Base-by-base conservation (phyloP, 1,140 invertebrate genomes). In the Vanessa tameamea region DNA sequence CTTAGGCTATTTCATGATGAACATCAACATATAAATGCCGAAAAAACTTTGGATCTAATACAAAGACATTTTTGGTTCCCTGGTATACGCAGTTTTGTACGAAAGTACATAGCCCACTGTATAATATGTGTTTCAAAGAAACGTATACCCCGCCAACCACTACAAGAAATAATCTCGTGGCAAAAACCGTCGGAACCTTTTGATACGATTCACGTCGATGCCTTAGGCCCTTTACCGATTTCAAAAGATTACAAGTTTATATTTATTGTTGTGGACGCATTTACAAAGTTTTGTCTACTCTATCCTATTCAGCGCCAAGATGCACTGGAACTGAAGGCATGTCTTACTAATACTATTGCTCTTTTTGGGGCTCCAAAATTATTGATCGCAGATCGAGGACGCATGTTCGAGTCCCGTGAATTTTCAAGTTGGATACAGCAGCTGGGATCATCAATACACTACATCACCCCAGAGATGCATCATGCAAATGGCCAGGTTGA, bases 181-280 rank as follows among this genome's bases (percentile, higher is more conserved):
- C n/a, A 57, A 13, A 85, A 83, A 48, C 65, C 75, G 5, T 51
- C 72, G 15, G 51, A 57, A n/a, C 80, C 80, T 2, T 79, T 83
- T 47, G 31, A 67, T 12, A 79, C 78, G 3, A 43, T 82, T 0
- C 82, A 85, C 72, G 23, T 76, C n/a, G 80, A 84, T 64, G 79
- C 64, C 11, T 31, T 82, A 9, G 80, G 82, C 0, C 79, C 78
- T 0, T 73, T 84, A n/a, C 73, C 81, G 12, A 68, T 64, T 23
- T 78, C 76, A 1, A 66, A 79, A 50, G 69, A 64, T 47, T 76
- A 59, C 57, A 77, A 73, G 51, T 70, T 64, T 31, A 51, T 77
- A 4, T 11, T 57, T 1, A 11, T 57, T 15, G 9, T 73, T 11
- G 47, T 73, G 0, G 73, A 73, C 12, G 20, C 69, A 4, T 75